These are phyloP conservation scores for Parnassius glacialis DNA, from an alignment of 2,888 invertebrate species.

Conservation along the genomic window DNA sequence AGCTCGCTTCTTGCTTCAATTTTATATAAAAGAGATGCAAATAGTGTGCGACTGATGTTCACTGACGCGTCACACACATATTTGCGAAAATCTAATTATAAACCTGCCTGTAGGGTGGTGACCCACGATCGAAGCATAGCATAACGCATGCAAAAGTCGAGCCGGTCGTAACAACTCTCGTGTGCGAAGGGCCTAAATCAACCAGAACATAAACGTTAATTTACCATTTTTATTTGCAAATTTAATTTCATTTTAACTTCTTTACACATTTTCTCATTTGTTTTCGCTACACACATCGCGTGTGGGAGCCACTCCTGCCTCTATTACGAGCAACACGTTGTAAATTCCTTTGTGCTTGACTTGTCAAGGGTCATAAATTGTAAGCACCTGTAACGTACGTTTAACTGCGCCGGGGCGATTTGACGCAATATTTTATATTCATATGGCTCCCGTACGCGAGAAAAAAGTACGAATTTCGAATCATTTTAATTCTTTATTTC, in stretches of 20 bases:
- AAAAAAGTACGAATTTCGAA: not conserved
- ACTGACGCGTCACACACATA: too few species aligned
- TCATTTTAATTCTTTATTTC: not conserved
- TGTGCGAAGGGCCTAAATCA: too few species aligned
- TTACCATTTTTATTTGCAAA: conserved; percentile 18
- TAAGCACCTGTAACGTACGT: conserved; percentile 22
- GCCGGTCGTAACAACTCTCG: too few species aligned
- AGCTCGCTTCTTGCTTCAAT: too few species aligned
- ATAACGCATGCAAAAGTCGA: too few species aligned
- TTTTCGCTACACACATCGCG: conserved; percentile 12
- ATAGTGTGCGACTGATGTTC: too few species aligned
- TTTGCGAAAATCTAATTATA: too few species aligned
- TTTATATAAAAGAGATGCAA: too few species aligned
- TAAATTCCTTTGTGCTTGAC: conserved; percentile 25
- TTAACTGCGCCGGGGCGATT: conserved; percentile 13
- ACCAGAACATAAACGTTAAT: too few species aligned
- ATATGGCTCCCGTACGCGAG: conserved; percentile 11
- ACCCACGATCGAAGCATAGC: too few species aligned
- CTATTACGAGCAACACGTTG: conserved; percentile 24
- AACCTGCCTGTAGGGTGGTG: too few species aligned
- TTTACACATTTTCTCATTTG: conserved; percentile 14
- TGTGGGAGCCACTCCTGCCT: conserved; percentile 19
- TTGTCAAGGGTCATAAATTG: conserved; percentile 25
- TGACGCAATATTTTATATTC: conserved; percentile 23
- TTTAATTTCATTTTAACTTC: conserved; percentile 13